Conservation (phyloP, 1,140 invertebrate genomes). For the Pogonomyrmex californicus region DNA sequence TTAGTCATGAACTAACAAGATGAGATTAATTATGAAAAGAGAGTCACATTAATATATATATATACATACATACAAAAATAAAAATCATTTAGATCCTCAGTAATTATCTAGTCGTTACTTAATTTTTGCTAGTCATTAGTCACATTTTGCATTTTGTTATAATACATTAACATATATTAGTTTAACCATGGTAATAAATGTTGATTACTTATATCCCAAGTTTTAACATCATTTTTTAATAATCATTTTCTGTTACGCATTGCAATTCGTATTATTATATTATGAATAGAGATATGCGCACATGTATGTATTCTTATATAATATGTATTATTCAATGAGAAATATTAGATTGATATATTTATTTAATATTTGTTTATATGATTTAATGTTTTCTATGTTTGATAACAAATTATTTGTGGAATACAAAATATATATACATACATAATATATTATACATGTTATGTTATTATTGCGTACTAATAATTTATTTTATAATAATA, state of each 20-base stretch:
- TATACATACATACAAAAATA: constrained; percentile 30
- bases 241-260: background rate
- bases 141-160: constrained; percentile 83
- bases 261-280: background rate
- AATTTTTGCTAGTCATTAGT: constrained; percentile 85
- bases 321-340: constrained; percentile 10
- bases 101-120: constrained; percentile 84
- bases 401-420: background rate
- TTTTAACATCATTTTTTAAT: constrained; percentile 4
- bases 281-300: background rate
- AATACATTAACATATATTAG: constrained; percentile 74
- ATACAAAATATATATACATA: background rate
- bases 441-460: background rate
- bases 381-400: constrained; percentile 27
- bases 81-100: constrained; percentile 59
- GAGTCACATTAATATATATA: constrained; percentile 35
- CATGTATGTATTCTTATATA: background rate
- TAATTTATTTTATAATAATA: constrained; percentile 17
- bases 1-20: constrained; percentile 12
- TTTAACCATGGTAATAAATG: constrained; percentile 36
- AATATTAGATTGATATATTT: constrained; percentile 29
- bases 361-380: constrained; percentile 23
- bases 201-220: constrained; percentile 2
- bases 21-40: constrained; percentile 20
- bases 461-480: constrained; percentile 1